A percentile compares a stretch with the other conserved stretches of the same genome.
Evolutionary conservation across 37 sponge, comb jelly and placozoan genomes (phyloP).

Genomic region (Haliclona indistincta): DNA sequence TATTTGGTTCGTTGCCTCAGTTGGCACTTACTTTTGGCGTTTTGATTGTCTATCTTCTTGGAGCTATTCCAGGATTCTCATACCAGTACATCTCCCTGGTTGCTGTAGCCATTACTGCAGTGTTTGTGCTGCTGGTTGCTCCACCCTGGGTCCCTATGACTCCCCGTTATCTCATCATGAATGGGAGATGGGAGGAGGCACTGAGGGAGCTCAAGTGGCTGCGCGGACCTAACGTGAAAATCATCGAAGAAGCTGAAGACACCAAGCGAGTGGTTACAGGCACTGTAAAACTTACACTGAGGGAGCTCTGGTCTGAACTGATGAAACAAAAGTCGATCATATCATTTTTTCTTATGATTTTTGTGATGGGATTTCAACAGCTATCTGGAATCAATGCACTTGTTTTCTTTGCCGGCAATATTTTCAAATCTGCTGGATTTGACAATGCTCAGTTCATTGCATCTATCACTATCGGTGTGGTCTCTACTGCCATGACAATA

Average conservation of each 20-base stretch:
- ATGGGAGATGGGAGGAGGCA: constrained; percentile 21
- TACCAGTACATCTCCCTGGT: constrained; percentile 42
- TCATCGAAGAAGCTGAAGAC: constrained; percentile 24
- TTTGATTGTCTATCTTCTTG: constrained; percentile 13
- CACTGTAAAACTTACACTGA: neutral
- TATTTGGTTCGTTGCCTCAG: constrained; percentile 42
- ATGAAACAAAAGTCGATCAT: constrained; percentile 4
- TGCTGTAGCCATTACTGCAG: constrained; percentile 13
- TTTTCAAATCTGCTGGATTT: constrained; percentile 33
- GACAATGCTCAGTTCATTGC: neutral
- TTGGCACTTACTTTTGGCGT: constrained; percentile 31
- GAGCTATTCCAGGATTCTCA: constrained; percentile 26
- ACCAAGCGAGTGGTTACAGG: constrained; percentile 29
- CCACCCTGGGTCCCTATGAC: constrained; percentile 27
- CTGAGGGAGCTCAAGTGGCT: constrained; percentile 30
- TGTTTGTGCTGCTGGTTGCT: constrained; percentile 27
- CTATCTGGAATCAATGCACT: constrained; percentile 45
- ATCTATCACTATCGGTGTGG: constrained; percentile 21
- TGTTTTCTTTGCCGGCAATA: constrained; percentile 24
- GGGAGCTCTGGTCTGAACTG: constrained; percentile 7
- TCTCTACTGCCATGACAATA: constrained; percentile 35
- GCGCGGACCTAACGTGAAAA: constrained; percentile 35
- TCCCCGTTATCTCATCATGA: constrained; percentile 56
- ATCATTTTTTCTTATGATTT: constrained; percentile 19
- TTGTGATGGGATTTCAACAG: constrained; percentile 53